Evolutionary conservation across 2,888 invertebrate genomes (phyloP).

Genomic region (Brassicogethes aeneus): DNA sequence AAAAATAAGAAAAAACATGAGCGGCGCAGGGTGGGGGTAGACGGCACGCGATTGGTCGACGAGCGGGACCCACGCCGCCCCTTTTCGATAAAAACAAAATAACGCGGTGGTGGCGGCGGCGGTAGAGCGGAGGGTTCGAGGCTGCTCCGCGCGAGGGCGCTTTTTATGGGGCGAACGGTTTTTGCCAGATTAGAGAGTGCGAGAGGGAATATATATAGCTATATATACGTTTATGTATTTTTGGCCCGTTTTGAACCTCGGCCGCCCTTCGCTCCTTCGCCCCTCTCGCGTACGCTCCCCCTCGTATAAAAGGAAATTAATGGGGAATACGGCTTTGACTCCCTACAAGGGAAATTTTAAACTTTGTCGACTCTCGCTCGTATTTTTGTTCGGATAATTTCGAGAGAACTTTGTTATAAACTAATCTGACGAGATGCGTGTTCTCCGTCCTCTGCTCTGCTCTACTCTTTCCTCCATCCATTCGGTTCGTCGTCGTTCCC

Average conservation of each 20-base stretch:
- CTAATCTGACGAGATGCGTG: slow-evolving; percentile 2
- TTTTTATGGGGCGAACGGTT: slow-evolving; percentile 1
- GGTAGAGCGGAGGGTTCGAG: slow-evolving; percentile 36
- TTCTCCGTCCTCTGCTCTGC: too few relatives aligned
- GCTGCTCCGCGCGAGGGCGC: slow-evolving; percentile 23
- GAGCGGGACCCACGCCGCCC: slow-evolving; percentile 35
- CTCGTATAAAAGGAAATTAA: slow-evolving; percentile 31
- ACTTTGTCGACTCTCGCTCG: slow-evolving; percentile 28
- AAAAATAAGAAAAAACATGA: slow-evolving; percentile 1
- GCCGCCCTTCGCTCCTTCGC: too few relatives aligned
- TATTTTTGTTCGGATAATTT: slow-evolving; percentile 26
- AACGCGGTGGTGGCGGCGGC: slow-evolving; percentile 19
- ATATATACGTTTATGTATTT: too few relatives aligned
- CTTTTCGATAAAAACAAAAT: slow-evolving; percentile 6
- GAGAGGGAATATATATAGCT: slow-evolving; percentile 26
- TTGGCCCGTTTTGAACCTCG: slow-evolving; percentile 33
- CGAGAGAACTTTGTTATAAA: slow-evolving; percentile 7
- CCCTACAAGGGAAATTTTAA: slow-evolving; percentile 31
- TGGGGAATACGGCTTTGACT: slow-evolving; percentile 33
- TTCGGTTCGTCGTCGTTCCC: too few relatives aligned
- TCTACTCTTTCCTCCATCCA: too few relatives aligned
- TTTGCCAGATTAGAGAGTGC: slow-evolving; percentile 1
- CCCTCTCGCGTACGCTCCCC: too few relatives aligned
- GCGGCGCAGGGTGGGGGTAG: slow-evolving; percentile 22
- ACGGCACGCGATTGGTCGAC: slow-evolving; percentile 29